Evolutionary conservation across 2,888 invertebrate genomes (phyloP).

Genomic region (Ectemnius continuus): DNA sequence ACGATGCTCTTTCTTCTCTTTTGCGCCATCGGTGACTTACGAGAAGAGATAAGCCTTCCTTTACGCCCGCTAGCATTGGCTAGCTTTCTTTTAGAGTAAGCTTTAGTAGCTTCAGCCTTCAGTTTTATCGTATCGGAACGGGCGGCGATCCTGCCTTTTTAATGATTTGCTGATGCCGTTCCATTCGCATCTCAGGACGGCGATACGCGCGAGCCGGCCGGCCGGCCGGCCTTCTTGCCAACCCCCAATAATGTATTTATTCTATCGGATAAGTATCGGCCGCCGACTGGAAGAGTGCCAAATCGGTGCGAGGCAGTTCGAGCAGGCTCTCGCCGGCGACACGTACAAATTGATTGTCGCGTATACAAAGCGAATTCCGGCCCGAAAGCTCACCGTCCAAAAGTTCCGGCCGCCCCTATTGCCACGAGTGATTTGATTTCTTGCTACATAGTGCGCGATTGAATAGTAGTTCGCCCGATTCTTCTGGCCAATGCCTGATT

Average conservation of each 20-base stretch:
- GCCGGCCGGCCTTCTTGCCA: constrained; percentile 24
- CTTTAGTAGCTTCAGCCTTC: too few relatives aligned
- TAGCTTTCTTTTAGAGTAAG: too few relatives aligned
- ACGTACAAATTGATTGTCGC: constrained; percentile 35
- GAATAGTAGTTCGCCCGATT: background rate
- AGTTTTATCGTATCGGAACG: too few relatives aligned
- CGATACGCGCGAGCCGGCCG: constrained; percentile 2
- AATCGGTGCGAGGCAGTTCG: constrained; percentile 31
- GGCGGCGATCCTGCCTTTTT: too few relatives aligned
- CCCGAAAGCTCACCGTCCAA: background rate
- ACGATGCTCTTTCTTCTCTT: background rate
- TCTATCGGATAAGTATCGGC: constrained; percentile 25
- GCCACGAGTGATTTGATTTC: background rate
- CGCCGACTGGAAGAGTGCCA: constrained; percentile 48
- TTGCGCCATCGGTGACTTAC: too few relatives aligned
- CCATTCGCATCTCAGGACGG: too few relatives aligned
- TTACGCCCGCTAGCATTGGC: too few relatives aligned
- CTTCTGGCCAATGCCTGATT: background rate
- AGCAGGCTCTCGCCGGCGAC: constrained; percentile 9
- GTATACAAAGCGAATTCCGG: constrained; percentile 10
- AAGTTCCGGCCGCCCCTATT: background rate
- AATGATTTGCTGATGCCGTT: too few relatives aligned
- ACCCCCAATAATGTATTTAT: constrained; percentile 41
- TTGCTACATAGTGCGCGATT: background rate
- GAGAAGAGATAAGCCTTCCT: too few relatives aligned